A percentile compares a stretch with the other conserved stretches of the same genome.
Evolutionary conservation across 2,797 vertebrate species (phyloP).

Genomic region (Sebastes itinus): DNA sequence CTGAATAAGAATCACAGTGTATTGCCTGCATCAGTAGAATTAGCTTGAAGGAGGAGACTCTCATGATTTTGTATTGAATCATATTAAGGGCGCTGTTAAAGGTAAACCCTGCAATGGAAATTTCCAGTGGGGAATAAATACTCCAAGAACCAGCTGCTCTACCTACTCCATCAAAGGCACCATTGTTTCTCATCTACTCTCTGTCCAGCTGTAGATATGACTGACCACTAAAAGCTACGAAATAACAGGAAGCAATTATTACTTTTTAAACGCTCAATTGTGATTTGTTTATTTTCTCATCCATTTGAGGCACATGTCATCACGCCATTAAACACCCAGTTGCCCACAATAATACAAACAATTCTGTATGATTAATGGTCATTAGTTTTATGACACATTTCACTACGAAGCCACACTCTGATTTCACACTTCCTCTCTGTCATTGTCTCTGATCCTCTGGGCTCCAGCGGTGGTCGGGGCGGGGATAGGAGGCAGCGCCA

Average conservation of each 20-base stretch:
- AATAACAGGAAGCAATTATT: neutral
- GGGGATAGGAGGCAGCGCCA: slow-evolving; percentile 93
- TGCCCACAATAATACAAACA: neutral
- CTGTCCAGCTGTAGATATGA: neutral
- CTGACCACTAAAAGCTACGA: neutral
- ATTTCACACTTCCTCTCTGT: neutral
- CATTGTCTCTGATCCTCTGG: neutral
- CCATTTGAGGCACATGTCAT: neutral
- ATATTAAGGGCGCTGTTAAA: neutral
- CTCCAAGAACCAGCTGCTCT: neutral
- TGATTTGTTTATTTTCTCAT: neutral
- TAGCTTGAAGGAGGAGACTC: neutral
- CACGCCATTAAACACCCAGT: neutral
- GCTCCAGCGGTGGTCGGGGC: slow-evolving; percentile 91
- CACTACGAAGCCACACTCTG: neutral
- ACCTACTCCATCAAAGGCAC: neutral
- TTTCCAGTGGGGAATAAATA: neutral
- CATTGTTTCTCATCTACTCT: neutral
- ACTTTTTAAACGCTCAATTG: neutral
- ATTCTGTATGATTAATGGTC: neutral
- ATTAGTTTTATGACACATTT: neutral
- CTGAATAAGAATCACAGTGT: neutral
- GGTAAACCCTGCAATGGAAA: neutral
- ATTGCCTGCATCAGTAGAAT: neutral
- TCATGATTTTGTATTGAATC: neutral